Evolutionary conservation across 2,888 invertebrate genomes (phyloP).

Genomic region (Tiliacea citrago): DNA sequence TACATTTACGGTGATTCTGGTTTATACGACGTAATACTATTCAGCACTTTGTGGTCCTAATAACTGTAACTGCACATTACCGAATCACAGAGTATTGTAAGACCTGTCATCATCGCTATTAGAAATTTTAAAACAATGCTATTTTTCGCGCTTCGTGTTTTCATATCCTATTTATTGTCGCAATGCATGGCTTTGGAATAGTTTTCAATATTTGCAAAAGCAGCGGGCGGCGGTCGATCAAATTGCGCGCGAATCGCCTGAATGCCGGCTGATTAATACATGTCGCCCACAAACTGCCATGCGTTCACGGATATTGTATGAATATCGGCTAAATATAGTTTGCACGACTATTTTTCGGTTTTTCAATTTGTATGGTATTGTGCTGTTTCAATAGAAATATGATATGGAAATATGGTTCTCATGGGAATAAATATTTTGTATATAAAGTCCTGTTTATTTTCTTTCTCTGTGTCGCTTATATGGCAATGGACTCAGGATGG

Average conservation of each 20-base stretch:
- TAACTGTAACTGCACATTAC: conserved; percentile 3
- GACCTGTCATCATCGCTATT: conserved; percentile 19
- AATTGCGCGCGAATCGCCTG: conserved; percentile 43
- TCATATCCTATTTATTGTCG: conserved; percentile 39
- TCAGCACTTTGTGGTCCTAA: neutral
- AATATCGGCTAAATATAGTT: conserved; percentile 26
- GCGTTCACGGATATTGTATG: conserved; percentile 34
- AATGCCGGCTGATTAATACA: conserved; percentile 59
- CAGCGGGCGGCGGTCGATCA: conserved; percentile 50
- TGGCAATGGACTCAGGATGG: neutral
- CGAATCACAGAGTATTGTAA: neutral
- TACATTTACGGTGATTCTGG: neutral
- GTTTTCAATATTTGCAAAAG: conserved; percentile 57
- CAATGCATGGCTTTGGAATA: conserved; percentile 52
- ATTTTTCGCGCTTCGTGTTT: conserved; percentile 50
- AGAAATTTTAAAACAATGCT: conserved; percentile 35
- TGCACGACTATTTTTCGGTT: conserved; percentile 29
- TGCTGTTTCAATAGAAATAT: conserved; percentile 18
- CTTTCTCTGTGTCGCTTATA: neutral
- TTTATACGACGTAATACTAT: neutral
- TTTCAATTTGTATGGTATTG: conserved; percentile 40
- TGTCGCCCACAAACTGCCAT: conserved; percentile 48
- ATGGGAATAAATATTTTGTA: neutral
- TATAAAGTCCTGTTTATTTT: neutral
- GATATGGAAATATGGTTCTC: neutral